phyloP scores from a whole-genome alignment of 2,113 vertebrate genomes.

The Hydropotes inermis region DNA sequence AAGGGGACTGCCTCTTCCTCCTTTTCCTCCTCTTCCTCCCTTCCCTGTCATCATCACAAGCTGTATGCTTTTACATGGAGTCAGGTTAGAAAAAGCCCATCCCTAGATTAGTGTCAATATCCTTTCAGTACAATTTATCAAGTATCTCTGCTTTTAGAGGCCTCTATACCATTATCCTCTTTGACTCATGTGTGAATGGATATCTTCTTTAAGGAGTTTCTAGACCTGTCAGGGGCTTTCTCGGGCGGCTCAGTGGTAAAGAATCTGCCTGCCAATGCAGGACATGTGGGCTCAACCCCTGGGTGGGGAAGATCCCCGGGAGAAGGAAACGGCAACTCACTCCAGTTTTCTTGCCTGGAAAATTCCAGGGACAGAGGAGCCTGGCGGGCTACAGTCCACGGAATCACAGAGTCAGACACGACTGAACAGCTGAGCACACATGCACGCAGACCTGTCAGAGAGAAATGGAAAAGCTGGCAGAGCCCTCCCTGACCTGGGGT shows the following conservation, averaged over 20 bases:
- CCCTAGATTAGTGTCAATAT: neutral
- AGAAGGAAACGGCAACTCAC: neutral
- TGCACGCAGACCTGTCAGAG: neutral
- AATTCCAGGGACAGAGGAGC: neutral
- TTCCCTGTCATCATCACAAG: neutral
- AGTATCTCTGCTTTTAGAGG: neutral
- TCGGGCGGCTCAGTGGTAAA: neutral
- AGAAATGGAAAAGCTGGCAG: neutral
- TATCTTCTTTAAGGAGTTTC: neutral
- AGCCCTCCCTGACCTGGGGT: neutral
- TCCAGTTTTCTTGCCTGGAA: neutral
- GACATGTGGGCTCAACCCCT: neutral
- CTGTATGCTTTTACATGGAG: neutral
- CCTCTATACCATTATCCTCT: neutral
- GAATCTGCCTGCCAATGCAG: neutral
- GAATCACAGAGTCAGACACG: neutral
- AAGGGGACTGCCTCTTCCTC: no score
- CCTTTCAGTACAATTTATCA: neutral
- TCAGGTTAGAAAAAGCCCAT: neutral
- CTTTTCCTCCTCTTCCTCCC: rapidly evolving
- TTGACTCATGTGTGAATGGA: neutral
- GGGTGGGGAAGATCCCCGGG: neutral
- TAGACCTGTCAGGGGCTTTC: neutral
- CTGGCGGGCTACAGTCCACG: neutral
- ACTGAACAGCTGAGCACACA: neutral